phyloP scores from a whole-genome alignment of 2,797 vertebrate species.

The Notamacropus eugenii region DNA sequence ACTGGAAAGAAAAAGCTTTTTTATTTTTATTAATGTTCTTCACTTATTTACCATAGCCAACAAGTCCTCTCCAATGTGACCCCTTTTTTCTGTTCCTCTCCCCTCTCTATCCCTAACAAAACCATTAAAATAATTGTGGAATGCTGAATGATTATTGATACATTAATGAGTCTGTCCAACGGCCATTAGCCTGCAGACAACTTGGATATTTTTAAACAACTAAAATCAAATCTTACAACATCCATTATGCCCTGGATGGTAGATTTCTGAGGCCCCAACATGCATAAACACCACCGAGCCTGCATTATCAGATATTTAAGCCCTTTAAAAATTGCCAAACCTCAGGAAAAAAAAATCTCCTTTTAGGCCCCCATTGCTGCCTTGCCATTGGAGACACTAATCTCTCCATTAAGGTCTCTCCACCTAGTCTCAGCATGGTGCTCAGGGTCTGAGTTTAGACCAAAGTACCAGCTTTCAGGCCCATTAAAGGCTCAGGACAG shows the following conservation, averaged over 20 bases:
- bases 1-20: conserved; percentile 36
- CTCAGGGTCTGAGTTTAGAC: conserved; percentile 82
- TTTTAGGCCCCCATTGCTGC: conserved; percentile 81
- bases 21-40: conserved; percentile 62
- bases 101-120: conserved; percentile 54
- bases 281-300: conserved; percentile 75
- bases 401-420: conserved; percentile 88
- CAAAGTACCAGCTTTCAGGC: conserved; percentile 84
- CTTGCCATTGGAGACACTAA: conserved; percentile 80
- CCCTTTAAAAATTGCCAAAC: conserved; percentile 84
- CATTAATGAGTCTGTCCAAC: conserved; percentile 75
- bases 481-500: conserved; percentile 88
- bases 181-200: conserved; percentile 69
- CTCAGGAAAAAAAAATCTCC: conserved; percentile 83
- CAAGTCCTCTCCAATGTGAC: conserved; percentile 11
- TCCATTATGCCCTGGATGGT: conserved; percentile 78
- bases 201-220: conserved; percentile 83
- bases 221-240: conserved; percentile 82
- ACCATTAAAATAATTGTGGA: conserved; percentile 76
- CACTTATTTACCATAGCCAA: conserved; percentile 67
- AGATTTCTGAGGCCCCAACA: conserved; percentile 61
- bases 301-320: conserved; percentile 86
- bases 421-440: conserved; percentile 80
- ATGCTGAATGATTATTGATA: conserved; percentile 73
- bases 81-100: conserved; percentile 30